A percentile compares a stretch with the other conserved stretches of the same genome.
These are phyloP conservation scores for Malacosoma neustria DNA, from an alignment of 2,888 invertebrate species.

Conservation along the genomic window DNA sequence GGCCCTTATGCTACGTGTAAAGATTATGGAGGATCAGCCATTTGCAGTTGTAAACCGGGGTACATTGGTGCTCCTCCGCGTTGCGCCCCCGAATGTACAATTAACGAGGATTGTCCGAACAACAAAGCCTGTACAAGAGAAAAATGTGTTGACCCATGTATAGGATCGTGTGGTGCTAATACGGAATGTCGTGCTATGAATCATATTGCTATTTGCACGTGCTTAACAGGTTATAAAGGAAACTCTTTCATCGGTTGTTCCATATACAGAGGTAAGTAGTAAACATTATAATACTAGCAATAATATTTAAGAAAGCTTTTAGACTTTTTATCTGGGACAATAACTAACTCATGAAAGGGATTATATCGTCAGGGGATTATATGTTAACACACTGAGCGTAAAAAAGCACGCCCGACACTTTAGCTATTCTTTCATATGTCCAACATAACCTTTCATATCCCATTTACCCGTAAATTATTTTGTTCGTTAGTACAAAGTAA, in stretches of 20 bases:
- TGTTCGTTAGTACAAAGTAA: too few species aligned
- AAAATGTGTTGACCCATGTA: constrained; percentile 84
- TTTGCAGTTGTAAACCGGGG: constrained; percentile 77
- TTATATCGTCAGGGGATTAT: too few species aligned
- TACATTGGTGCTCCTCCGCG: constrained; percentile 81
- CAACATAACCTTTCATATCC: too few species aligned
- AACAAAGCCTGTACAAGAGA: constrained; percentile 82
- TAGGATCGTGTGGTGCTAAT: constrained; percentile 80
- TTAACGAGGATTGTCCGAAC: constrained; percentile 84
- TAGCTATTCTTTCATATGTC: too few species aligned
- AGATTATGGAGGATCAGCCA: constrained; percentile 64
- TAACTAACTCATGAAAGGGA: too few species aligned
- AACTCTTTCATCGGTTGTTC: constrained; percentile 80
- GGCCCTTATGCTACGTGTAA: constrained; percentile 79
- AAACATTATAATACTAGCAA: too few species aligned
- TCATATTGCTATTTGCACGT: constrained; percentile 86
- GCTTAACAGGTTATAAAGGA: constrained; percentile 79
- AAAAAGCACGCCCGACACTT: too few species aligned
- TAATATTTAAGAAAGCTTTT: too few species aligned
- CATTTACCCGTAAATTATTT: too few species aligned
- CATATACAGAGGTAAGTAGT: constrained; percentile 42
- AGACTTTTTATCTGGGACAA: too few species aligned
- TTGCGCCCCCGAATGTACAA: constrained; percentile 85
- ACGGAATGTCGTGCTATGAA: constrained; percentile 82
- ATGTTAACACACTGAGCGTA: too few species aligned